phyloP scores from a whole-genome alignment of 2,113 vertebrate species.

The Callipepla californica region DNA sequence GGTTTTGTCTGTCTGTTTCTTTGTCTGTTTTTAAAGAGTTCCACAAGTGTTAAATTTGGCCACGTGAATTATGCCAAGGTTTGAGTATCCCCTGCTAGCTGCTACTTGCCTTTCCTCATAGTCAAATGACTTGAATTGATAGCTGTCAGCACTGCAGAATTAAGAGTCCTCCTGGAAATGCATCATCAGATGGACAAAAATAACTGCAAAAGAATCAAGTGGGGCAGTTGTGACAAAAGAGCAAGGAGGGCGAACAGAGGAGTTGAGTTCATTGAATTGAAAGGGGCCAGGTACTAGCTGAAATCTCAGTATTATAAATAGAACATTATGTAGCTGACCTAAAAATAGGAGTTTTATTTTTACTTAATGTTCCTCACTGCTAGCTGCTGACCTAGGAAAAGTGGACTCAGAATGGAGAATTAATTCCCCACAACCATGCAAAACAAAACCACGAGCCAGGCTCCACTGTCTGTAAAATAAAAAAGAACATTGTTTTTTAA shows the following conservation, averaged over 20 bases:
- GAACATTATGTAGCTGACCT: constrained; percentile 65
- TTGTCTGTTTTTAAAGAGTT: not conserved
- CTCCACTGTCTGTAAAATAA: constrained; percentile 3
- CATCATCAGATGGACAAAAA: constrained; percentile 4
- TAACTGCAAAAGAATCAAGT: constrained; percentile 3
- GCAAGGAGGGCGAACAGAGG: not conserved
- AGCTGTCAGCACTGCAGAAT: not conserved
- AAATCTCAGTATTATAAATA: constrained; percentile 68
- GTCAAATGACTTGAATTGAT: not conserved
- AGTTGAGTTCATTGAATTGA: not conserved
- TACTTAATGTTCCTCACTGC: constrained; percentile 58
- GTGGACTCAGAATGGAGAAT: constrained; percentile 48
- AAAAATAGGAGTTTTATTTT: constrained; percentile 76
- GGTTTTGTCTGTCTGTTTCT: not conserved
- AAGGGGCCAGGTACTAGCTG: constrained; percentile 54
- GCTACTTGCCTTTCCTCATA: not conserved
- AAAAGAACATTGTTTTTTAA: not conserved
- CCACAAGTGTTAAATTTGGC: not conserved
- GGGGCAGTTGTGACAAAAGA: constrained; percentile 4
- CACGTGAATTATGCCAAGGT: not conserved
- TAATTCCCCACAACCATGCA: not conserved
- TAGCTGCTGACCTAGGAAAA: constrained; percentile 64
- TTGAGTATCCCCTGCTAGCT: not conserved
- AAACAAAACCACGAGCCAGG: constrained; percentile 4
- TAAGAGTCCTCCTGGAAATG: not conserved